phyloP scores from a whole-genome alignment of 2,113 vertebrate genomes.

The Gallinago paraguaiae region DNA sequence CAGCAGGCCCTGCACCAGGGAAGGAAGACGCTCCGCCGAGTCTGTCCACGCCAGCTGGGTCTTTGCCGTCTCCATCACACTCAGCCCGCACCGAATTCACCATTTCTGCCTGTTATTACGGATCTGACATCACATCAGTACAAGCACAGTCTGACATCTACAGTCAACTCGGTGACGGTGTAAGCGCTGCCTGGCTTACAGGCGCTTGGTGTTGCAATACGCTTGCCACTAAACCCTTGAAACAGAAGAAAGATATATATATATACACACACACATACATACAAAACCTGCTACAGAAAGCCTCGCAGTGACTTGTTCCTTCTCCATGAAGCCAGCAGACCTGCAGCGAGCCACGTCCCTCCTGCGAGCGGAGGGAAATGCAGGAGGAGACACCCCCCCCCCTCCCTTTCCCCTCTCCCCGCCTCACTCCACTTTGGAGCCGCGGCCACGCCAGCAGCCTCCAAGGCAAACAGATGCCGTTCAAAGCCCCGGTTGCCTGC shows the following conservation, averaged over 20 bases:
- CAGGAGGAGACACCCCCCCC: background rate
- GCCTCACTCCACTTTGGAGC: background rate
- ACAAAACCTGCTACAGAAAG: background rate
- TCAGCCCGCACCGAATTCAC: background rate
- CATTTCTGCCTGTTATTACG: background rate
- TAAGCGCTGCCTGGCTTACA: slow-evolving; percentile 47
- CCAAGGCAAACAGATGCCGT: background rate
- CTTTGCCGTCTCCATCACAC: background rate
- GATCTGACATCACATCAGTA: slow-evolving; percentile 18
- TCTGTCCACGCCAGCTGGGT: background rate
- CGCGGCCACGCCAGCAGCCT: background rate
- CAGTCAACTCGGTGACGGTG: slow-evolving; percentile 53
- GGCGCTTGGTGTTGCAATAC: slow-evolving; percentile 20
- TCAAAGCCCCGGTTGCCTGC: background rate
- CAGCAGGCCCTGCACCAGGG: background rate
- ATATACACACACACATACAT: accelerated
- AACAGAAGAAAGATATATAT: background rate
- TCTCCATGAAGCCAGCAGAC: background rate
- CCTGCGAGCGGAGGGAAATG: background rate
- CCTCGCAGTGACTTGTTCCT: background rate
- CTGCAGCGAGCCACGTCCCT: background rate
- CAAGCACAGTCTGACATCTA: slow-evolving; percentile 67
- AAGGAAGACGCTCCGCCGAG: background rate
- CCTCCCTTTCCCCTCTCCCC: no score
- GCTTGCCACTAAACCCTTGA: background rate